A percentile compares a stretch with the other conserved stretches of the same genome.
Evolutionary conservation across 30 jellyfish, hydroid and myxozoan species (phyloP).

Genomic region (Cassiopea xamachana): DNA sequence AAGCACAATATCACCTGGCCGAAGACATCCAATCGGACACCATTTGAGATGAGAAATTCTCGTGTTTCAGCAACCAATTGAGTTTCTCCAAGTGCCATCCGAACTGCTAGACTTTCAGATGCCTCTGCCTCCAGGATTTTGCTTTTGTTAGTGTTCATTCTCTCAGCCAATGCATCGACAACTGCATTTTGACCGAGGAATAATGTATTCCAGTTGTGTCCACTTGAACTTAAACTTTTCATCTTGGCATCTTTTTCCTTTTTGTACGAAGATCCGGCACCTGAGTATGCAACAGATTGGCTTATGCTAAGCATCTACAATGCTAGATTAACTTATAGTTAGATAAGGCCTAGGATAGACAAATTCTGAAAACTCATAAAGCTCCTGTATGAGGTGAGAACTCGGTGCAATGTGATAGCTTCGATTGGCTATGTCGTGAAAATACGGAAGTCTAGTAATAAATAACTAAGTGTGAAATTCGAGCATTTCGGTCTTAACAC

Average conservation of each 20-base stretch:
- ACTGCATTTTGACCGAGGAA: conserved; percentile 97
- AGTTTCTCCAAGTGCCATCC: conserved; percentile 98
- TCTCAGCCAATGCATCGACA: conserved; percentile 88
- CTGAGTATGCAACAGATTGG: conserved; percentile 23
- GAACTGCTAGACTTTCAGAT: conserved; percentile 89
- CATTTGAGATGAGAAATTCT: conserved; percentile 88
- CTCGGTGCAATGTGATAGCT: too few relatives aligned
- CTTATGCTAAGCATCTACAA: too few relatives aligned
- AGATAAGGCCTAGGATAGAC: too few relatives aligned
- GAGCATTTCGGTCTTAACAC: too few relatives aligned
- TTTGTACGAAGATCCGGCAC: conserved; percentile 82
- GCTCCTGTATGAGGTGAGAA: too few relatives aligned
- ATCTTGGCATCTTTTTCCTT: conserved; percentile 71
- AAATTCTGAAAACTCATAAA: too few relatives aligned
- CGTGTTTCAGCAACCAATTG: conserved; percentile 94
- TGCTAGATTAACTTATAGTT: too few relatives aligned
- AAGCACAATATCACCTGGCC: conserved; percentile 73
- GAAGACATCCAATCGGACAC: conserved; percentile 93
- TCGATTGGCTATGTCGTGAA: too few relatives aligned
- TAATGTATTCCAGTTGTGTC: conserved; percentile 97
- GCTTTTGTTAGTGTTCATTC: conserved; percentile 75
- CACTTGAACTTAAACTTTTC: conserved; percentile 73
- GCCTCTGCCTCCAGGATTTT: conserved; percentile 77
- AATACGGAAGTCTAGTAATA: too few relatives aligned
- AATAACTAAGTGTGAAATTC: too few relatives aligned